Conservation (phyloP, 2,113 vertebrate species). For the Limanda limanda region DNA sequence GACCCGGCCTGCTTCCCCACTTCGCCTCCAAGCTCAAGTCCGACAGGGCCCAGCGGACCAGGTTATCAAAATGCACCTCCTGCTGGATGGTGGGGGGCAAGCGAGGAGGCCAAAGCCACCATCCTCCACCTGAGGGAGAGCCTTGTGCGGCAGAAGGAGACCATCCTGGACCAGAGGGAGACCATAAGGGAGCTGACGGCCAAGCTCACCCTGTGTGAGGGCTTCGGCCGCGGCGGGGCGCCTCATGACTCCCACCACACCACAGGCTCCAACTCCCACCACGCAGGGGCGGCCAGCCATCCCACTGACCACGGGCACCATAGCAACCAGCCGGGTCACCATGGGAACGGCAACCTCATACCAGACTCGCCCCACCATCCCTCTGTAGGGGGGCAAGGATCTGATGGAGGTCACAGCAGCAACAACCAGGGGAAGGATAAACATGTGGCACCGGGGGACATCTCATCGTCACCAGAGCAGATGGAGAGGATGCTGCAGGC, state of each 20-base stretch:
- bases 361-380: constrained; percentile 68
- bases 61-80: constrained; percentile 70
- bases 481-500: constrained; percentile 85
- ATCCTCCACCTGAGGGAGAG: constrained; percentile 86
- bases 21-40: constrained; percentile 50
- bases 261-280: constrained; percentile 39
- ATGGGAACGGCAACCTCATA: constrained; percentile 65
- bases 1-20: constrained; percentile 82
- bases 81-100: constrained; percentile 79
- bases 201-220: constrained; percentile 85
- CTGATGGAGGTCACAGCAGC: constrained; percentile 49
- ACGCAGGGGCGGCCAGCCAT: constrained; percentile 28
- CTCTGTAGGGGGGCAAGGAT: constrained; percentile 45
- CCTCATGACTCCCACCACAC: constrained; percentile 57
- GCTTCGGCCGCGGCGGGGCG: constrained; percentile 64
- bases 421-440: constrained; percentile 71
- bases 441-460: constrained; percentile 71
- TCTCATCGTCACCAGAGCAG: constrained; percentile 77
- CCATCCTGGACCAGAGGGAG: constrained; percentile 86
- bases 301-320: constrained; percentile 57
- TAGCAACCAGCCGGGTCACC: constrained; percentile 64
- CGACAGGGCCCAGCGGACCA: constrained; percentile 38
- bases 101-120: constrained; percentile 85
- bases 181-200: constrained; percentile 85
- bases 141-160: constrained; percentile 86